Base-by-base conservation (phyloP, 35 echinoderm and acorn worm species). In the Stichopus chloronotus region DNA sequence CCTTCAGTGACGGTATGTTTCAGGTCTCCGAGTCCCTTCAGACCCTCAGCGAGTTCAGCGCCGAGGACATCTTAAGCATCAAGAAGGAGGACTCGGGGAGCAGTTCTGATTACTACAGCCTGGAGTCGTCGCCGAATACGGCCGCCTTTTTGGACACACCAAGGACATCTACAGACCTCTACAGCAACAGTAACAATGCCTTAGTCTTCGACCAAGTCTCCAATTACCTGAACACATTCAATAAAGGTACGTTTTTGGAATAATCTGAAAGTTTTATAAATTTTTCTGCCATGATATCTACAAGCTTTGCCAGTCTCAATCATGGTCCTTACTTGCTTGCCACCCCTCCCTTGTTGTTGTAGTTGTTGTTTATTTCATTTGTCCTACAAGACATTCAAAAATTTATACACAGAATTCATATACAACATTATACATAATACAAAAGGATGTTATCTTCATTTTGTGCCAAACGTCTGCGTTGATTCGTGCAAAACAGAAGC, bases 91-190 rank as follows among this genome's bases (percentile, higher is more conserved):
- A 96, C 59, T 69, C 94, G 0, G 92, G 96, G 25, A 96, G 93
- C 91, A 98, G 94, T 72, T 99, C 97, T 0, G 97, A 99, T 85
- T 99, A 99, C 85, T 99, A 99, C 94, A 99, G 97, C 83, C 94
- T 96, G 0, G 95, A 95, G 56, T 94, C 97, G 1, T 99, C 97
- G 11, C 97, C 97, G 4, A 96, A 92, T 78, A 95, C 95, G 8
- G 78, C 81, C 43, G 20, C 53, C 25, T 83, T 96, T 84, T 91
- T 93, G 30, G 58, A 91, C 21, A 81, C 90, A 55, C 79, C 93
- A 0, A 91, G 94, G 55, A 92, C 96, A 24, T 87, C 92, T 1
- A 91, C 93, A 10, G 96, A 98, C 59, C 93, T 80, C 92, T 98
- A 94, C 80, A 94, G 90, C 60, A 96, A 95, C 77, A 81, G 92